phyloP scores from a whole-genome alignment of 2,797 vertebrate species.

The Acestrorhynchus altus region DNA sequence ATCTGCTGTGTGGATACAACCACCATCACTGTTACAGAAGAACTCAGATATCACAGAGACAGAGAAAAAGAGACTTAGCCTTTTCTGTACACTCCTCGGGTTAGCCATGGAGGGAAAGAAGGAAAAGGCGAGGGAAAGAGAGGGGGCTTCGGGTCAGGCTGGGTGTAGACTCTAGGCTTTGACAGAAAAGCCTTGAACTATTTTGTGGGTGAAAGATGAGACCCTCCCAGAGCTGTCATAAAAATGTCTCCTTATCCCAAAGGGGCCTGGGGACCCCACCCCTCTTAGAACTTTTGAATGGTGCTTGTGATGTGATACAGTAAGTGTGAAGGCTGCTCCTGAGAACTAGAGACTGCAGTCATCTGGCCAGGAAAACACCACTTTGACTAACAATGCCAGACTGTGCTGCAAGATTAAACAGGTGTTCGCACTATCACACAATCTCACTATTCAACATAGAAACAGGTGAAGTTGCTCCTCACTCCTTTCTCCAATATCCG shows the following conservation, averaged over 20 bases:
- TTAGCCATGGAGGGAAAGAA: conserved; percentile 77
- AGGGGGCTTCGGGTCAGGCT: conserved; percentile 29
- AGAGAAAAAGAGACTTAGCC: conserved; percentile 43
- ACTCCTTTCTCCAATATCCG: not conserved
- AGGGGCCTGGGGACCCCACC: conserved; percentile 61
- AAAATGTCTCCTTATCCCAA: conserved; percentile 89
- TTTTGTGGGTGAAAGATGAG: conserved; percentile 96
- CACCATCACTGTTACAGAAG: conserved; percentile 44
- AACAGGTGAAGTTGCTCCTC: not conserved
- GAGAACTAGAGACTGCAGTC: conserved; percentile 45
- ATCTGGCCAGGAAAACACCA: conserved; percentile 38
- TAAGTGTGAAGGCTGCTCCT: conserved; percentile 53
- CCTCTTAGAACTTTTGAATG: conserved; percentile 49
- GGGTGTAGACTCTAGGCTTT: conserved; percentile 63
- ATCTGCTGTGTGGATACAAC: conserved; percentile 61
- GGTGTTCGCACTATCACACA: conserved; percentile 37
- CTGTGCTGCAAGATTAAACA: conserved; percentile 42
- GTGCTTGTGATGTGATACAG: conserved; percentile 62
- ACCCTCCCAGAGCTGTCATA: conserved; percentile 92
- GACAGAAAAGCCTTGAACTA: conserved; percentile 97
- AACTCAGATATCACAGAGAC: conserved; percentile 44
- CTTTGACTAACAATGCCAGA: conserved; percentile 54
- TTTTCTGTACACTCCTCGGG: conserved; percentile 50
- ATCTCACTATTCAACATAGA: not conserved
- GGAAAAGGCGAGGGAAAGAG: conserved; percentile 56